Evolutionary conservation across 2,113 vertebrate genomes (phyloP).

Genomic region (Poeciliopsis occidentalis): DNA sequence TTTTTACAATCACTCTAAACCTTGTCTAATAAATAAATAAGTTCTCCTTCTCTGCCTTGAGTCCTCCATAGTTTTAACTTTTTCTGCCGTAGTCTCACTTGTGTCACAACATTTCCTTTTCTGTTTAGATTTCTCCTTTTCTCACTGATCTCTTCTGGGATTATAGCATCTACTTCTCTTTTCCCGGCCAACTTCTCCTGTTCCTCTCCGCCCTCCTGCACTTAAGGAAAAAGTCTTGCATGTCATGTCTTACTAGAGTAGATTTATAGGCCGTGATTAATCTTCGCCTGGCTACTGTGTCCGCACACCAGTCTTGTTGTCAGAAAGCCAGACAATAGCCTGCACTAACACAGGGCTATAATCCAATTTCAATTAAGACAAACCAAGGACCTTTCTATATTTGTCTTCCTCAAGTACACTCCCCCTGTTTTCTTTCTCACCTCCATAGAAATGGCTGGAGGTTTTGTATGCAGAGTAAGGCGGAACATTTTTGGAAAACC

Average conservation of each 20-base stretch:
- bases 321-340: constrained; percentile 69
- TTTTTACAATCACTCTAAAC: background rate
- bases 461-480: constrained; percentile 30
- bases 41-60: background rate
- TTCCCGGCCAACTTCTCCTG: constrained; percentile 12
- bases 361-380: constrained; percentile 78
- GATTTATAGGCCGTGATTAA: constrained; percentile 70
- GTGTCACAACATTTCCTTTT: constrained; percentile 27
- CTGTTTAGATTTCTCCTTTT: constrained; percentile 11
- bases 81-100: background rate
- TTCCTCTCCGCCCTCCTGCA: constrained; percentile 6
- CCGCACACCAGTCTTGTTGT: constrained; percentile 51
- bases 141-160: background rate
- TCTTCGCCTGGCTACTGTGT: constrained; percentile 52
- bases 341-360: constrained; percentile 67
- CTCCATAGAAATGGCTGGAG: constrained; percentile 32
- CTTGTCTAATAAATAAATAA: background rate
- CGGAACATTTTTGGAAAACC: constrained; percentile 8
- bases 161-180: constrained; percentile 18
- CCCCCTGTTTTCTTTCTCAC: constrained; percentile 1
- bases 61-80: background rate
- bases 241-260: constrained; percentile 31
- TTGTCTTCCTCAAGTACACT: constrained; percentile 50
- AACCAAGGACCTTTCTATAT: constrained; percentile 81
- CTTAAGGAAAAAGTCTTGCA: constrained; percentile 30